Conservation (phyloP, 2,888 invertebrate genomes). For the Nomada lathburiana region DNA sequence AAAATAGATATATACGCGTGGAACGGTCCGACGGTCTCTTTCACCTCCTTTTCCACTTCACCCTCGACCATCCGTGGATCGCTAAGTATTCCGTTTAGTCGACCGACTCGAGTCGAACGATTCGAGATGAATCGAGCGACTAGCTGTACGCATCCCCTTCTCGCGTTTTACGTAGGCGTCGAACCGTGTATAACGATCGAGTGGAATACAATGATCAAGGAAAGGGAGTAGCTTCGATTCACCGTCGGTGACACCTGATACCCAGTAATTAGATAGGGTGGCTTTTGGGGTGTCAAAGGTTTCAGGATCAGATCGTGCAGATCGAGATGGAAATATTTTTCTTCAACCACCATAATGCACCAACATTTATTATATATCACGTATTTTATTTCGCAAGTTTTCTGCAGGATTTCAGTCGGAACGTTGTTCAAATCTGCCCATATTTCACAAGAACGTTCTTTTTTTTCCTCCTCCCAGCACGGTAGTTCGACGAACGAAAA, state of each 20-base stretch:
- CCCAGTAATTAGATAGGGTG: slow-evolving; percentile 64
- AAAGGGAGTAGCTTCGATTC: slow-evolving; percentile 52
- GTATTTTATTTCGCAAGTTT: no score
- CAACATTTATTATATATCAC: no score
- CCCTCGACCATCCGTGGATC: slow-evolving; percentile 53
- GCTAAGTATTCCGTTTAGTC: slow-evolving; percentile 73
- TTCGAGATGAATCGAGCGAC: slow-evolving; percentile 67
- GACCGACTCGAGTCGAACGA: slow-evolving; percentile 70
- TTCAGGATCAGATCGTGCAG: slow-evolving; percentile 19
- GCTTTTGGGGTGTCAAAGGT: slow-evolving; percentile 20
- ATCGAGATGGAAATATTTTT: not conserved
- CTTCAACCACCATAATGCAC: no score
- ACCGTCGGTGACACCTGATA: slow-evolving; percentile 72
- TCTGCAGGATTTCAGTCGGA: not conserved
- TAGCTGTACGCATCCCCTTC: slow-evolving; percentile 59
- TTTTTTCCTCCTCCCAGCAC: not conserved
- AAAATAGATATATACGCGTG: slow-evolving; percentile 40
- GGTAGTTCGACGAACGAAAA: slow-evolving; percentile 13
- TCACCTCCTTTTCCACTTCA: slow-evolving; percentile 44
- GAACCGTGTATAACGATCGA: slow-evolving; percentile 78
- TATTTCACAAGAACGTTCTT: not conserved
- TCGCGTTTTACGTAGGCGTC: slow-evolving; percentile 77
- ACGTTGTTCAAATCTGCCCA: not conserved
- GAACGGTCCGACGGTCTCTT: slow-evolving; percentile 45
- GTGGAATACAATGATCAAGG: slow-evolving; percentile 72